phyloP scores from a whole-genome alignment of 2,797 vertebrate genomes.

The Coregonus sp. region DNA sequence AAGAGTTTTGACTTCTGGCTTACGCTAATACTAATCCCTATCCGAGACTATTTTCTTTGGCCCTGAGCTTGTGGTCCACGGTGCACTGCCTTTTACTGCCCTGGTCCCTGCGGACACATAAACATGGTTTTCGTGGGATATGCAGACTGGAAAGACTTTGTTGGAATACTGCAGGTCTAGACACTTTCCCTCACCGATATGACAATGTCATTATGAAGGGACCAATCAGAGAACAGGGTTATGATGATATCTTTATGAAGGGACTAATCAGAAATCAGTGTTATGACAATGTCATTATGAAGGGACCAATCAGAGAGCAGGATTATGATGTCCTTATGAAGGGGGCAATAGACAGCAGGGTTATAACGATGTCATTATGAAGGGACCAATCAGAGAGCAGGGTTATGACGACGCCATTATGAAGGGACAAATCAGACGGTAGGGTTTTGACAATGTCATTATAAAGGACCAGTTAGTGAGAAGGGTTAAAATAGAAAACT shows the following conservation, averaged over 20 bases:
- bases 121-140: slow-evolving; percentile 1
- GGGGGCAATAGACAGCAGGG: too few species aligned
- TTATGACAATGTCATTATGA: too few species aligned
- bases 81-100: slow-evolving; percentile 23
- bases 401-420: neutral
- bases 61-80: neutral
- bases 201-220: neutral
- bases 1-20: slow-evolving; percentile 27
- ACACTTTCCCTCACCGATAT: neutral
- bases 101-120: slow-evolving; percentile 12
- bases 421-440: neutral
- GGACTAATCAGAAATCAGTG: too few species aligned
- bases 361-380: too few species aligned
- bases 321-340: too few species aligned
- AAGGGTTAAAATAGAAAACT: too few species aligned
- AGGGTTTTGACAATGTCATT: too few species aligned
- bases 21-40: slow-evolving; percentile 26
- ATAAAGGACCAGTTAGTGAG: too few species aligned
- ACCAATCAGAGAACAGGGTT: neutral
- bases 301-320: too few species aligned
- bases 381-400: too few species aligned
- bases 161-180: neutral
- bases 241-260: neutral
- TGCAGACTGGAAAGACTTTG: slow-evolving; percentile 5
- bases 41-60: slow-evolving; percentile 42